Base-by-base conservation (phyloP, 2,113 vertebrate genomes). In the Holacanthus passer region DNA sequence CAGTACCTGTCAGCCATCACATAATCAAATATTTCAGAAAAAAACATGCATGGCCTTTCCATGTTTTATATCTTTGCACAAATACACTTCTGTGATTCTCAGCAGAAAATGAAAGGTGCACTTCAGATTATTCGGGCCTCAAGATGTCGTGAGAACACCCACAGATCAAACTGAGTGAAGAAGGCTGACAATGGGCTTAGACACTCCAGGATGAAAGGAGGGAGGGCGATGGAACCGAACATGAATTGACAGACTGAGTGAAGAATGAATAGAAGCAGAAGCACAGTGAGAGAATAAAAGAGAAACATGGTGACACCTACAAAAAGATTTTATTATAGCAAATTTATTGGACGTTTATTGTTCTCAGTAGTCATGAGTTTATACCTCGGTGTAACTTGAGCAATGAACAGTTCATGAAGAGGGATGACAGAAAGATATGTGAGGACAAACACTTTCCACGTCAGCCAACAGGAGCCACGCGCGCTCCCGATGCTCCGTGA, bases 401-500 rank as follows among this genome's bases (percentile, higher is more conserved):
- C 13, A 13, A 9, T 29, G 32, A 71, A 19, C 32, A 43, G 10
- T 19, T 20, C 13, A 65, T 2, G 1, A 56, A 31, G 31, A 66
- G 35, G 4, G 1, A n/a, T 29, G 29, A 4, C 5, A 16, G 17
- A 59, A 41, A 43, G 22, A 73, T 29, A 55, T 24, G 22, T 37
- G 0, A 50, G 72, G 55, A 29, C 31, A 8, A 45, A 56, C 1
- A 29, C 11, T 48, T 31, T 45, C 56, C 85, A 85, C 79, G 83
- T 84, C 81, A 83, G 76, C 71, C 53, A 58, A 60, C 24, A 60
- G 45, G 47, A 17, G 68, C 43, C 67, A 76, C 5, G 89, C 85
- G 80, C 82, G 82, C 67, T 0, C 72, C 84, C 70, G 70, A 43
- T 45, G 55, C 65, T 82, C 53, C 45, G 29, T 68, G 67, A 81